phyloP scores from a whole-genome alignment of 2,888 invertebrate species.

The Coronaproctus castanopsis region DNA sequence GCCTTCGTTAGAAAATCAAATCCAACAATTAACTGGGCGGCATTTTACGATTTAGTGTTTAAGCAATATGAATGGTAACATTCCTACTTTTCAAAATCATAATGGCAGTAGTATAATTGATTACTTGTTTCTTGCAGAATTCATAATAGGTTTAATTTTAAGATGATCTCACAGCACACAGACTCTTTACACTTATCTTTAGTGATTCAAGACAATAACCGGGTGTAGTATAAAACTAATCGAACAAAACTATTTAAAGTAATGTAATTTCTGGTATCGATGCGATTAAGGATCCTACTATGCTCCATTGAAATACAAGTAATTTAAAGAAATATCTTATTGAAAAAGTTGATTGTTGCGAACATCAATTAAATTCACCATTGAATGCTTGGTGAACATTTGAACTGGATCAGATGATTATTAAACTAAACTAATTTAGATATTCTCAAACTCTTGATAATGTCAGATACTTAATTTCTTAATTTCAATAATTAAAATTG shows the following conservation, averaged over 20 bases:
- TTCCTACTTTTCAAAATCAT: neutral
- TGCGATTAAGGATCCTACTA: neutral
- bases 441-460: neutral
- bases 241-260: neutral
- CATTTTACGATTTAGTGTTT: too few relatives aligned
- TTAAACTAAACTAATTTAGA: neutral
- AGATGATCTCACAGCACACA: neutral
- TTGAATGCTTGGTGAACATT: neutral
- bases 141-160: neutral
- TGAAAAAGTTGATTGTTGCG: neutral
- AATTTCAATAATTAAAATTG: neutral
- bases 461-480: neutral
- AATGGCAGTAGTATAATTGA: neutral
- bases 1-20: neutral
- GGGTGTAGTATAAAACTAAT: neutral
- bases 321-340: neutral
- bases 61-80: neutral
- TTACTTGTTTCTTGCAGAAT: neutral
- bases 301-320: neutral
- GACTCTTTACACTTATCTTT: neutral
- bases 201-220: neutral
- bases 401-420: neutral
- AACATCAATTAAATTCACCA: neutral
- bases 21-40: too few relatives aligned
- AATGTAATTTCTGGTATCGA: neutral